These are phyloP conservation scores for Platycnemis pennipes DNA, from an alignment of 2,888 invertebrate genomes.

Conservation along the genomic window DNA sequence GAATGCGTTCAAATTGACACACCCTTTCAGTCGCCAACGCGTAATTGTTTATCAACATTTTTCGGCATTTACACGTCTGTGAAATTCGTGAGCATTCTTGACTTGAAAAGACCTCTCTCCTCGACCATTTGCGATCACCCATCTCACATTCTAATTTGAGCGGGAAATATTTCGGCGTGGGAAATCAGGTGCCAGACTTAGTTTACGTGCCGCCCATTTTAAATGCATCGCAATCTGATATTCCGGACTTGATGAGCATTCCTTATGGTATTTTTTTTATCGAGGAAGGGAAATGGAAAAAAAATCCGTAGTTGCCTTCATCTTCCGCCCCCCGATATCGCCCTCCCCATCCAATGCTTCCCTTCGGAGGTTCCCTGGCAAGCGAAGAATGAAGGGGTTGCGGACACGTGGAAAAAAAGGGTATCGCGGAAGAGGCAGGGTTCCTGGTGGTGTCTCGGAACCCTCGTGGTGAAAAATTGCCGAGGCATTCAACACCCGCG, in stretches of 20 bases:
- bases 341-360: neutral
- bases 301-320: constrained; percentile 24
- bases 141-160: neutral
- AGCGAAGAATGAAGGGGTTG: neutral
- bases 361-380: neutral
- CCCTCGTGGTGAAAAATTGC: neutral
- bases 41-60: too few species aligned
- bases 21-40: too few species aligned
- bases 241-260: constrained; percentile 27
- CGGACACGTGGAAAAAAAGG: neutral
- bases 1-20: too few species aligned
- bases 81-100: too few species aligned
- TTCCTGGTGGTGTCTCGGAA: neutral
- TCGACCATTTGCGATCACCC: neutral
- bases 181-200: neutral
- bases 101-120: neutral
- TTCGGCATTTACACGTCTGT: too few species aligned
- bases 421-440: neutral
- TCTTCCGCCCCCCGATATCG: neutral
- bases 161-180: constrained; percentile 4
- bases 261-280: neutral
- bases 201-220: neutral
- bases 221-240: constrained; percentile 21
- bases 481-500: neutral
- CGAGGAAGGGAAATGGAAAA: neutral